Conservation (phyloP, 30 jellyfish, hydroid and myxozoan species). For the Chironex yamaguchii region DNA sequence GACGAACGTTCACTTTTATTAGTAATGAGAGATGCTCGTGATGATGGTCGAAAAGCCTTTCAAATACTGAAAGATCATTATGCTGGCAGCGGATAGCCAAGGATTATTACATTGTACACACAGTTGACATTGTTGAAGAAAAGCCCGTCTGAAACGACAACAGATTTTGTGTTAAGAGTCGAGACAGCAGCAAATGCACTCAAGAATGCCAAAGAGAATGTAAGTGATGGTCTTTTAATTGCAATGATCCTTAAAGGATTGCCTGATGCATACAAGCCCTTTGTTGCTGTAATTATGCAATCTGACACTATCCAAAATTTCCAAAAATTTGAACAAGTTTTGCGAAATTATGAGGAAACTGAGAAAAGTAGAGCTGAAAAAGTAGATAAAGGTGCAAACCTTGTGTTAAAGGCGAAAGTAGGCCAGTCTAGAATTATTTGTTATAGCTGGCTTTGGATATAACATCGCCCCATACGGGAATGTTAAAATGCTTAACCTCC, state of each 20-base stretch:
- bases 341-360: slow-evolving; percentile 72
- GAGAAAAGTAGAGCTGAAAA: slow-evolving; percentile 28
- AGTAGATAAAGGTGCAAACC: slow-evolving; percentile 6
- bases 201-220: slow-evolving; percentile 50
- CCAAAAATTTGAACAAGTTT: slow-evolving; percentile 65
- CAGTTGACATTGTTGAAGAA: slow-evolving; percentile 15
- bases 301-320: slow-evolving; percentile 39
- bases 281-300: slow-evolving; percentile 33
- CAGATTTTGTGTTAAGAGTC: slow-evolving; percentile 58
- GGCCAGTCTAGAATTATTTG: slow-evolving; percentile 34
- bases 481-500: slow-evolving; percentile 25
- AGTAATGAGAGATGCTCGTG: slow-evolving; percentile 62
- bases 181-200: slow-evolving; percentile 67
- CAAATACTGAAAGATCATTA: slow-evolving; percentile 48
- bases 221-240: slow-evolving; percentile 43
- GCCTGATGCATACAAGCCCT: slow-evolving; percentile 46
- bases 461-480: slow-evolving; percentile 46
- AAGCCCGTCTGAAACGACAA: slow-evolving; percentile 37
- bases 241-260: slow-evolving; percentile 67
- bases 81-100: slow-evolving; percentile 63
- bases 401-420: slow-evolving; percentile 23
- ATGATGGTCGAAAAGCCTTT: slow-evolving; percentile 57
- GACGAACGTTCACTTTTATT: slow-evolving; percentile 58
- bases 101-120: slow-evolving; percentile 63
- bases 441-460: slow-evolving; percentile 46